Conservation (phyloP, 2,113 vertebrate species). For the Cyanocitta stelleri region DNA sequence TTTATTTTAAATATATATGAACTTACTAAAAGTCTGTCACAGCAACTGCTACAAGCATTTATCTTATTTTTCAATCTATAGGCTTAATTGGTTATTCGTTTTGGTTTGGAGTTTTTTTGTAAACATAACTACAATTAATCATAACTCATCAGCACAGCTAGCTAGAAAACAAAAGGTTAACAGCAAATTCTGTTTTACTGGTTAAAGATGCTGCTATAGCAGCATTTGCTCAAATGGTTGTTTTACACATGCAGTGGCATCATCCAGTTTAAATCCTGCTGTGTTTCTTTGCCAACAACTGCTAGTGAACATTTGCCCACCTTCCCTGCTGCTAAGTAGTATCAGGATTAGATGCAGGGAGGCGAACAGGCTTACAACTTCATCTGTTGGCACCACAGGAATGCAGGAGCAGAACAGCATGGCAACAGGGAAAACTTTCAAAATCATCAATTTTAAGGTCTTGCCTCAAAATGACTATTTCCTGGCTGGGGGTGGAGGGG, state of each 20-base stretch:
- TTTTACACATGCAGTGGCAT: slow-evolving; percentile 54
- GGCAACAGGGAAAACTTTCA: slow-evolving; percentile 54
- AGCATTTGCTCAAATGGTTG: slow-evolving; percentile 59
- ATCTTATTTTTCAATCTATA: neutral
- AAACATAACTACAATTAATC: neutral
- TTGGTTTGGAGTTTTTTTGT: neutral
- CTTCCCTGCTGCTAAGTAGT: slow-evolving; percentile 64
- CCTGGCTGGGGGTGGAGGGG: neutral
- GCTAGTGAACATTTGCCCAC: slow-evolving; percentile 67
- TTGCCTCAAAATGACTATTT: slow-evolving; percentile 48
- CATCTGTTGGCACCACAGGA: slow-evolving; percentile 67
- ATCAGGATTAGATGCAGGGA: slow-evolving; percentile 66
- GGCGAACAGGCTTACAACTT: slow-evolving; percentile 65
- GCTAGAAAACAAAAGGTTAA: slow-evolving; percentile 48
- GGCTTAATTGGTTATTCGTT: neutral
- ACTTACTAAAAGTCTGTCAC: neutral
- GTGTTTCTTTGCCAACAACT: slow-evolving; percentile 69
- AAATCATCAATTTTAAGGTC: slow-evolving; percentile 65
- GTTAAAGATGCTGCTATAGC: slow-evolving; percentile 41
- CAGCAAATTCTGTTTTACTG: slow-evolving; percentile 30
- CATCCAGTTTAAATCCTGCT: slow-evolving; percentile 63
- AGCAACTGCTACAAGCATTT: neutral
- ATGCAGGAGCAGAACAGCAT: slow-evolving; percentile 61
- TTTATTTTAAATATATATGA: neutral
- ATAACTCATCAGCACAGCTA: neutral